phyloP scores from a whole-genome alignment of 2,888 invertebrate species.

The Tenodera sinensis region DNA sequence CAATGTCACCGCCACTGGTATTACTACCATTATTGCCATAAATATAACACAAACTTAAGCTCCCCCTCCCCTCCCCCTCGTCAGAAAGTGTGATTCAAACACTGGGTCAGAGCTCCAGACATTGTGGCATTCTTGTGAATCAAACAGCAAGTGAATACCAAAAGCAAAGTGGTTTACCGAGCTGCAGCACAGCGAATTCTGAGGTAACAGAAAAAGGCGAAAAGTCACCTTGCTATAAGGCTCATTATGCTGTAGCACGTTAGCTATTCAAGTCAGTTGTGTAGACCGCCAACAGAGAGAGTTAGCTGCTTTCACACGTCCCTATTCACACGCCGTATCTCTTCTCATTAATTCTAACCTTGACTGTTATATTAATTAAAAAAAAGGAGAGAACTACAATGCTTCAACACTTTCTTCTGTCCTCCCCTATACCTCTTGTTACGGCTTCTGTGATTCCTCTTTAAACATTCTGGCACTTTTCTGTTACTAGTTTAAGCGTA shows the following conservation, averaged over 20 bases:
- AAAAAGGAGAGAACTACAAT: background rate
- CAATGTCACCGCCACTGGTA: too few species aligned
- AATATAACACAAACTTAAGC: too few species aligned
- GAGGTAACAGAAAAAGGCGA: background rate
- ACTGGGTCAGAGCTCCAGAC: too few species aligned
- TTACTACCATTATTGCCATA: too few species aligned
- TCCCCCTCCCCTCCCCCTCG: too few species aligned
- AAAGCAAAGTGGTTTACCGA: background rate
- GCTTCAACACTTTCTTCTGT: background rate
- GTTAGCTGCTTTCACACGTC: background rate
- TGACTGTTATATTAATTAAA: background rate
- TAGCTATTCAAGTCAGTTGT: background rate
- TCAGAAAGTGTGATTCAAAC: too few species aligned
- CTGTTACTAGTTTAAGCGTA: too few species aligned
- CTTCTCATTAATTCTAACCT: background rate
- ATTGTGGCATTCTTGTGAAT: background rate
- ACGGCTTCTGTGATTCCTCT: too few species aligned
- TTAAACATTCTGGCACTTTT: too few species aligned
- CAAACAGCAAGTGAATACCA: background rate
- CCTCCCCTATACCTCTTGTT: background rate
- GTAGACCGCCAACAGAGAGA: background rate
- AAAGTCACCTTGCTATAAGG: background rate
- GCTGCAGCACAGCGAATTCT: background rate
- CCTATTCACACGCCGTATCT: background rate
- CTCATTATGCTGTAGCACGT: background rate